phyloP scores from a whole-genome alignment of 2,797 vertebrate species.

The Forpus xanthops region DNA sequence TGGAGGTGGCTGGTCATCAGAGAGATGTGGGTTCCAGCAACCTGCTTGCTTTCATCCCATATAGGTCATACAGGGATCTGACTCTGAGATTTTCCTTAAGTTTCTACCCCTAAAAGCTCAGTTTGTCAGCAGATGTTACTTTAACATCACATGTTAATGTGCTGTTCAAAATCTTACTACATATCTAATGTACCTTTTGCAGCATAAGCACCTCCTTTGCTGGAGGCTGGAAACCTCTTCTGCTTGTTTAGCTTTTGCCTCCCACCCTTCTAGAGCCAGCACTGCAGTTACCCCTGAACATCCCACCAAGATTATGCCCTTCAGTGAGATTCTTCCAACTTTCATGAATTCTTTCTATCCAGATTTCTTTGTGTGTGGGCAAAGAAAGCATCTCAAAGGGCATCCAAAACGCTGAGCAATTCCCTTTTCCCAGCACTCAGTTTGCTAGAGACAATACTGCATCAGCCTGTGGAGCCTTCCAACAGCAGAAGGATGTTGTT shows the following conservation, averaged over 20 bases:
- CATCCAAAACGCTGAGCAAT: not conserved
- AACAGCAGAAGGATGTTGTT: not conserved
- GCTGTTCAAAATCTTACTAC: not conserved
- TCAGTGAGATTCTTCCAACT: not conserved
- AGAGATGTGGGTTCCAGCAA: accelerated
- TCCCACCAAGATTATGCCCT: accelerated
- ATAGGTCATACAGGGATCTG: not conserved
- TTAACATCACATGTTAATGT: not conserved
- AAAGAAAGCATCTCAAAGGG: not conserved
- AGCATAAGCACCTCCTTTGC: not conserved
- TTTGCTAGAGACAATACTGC: not conserved
- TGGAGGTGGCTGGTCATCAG: not conserved
- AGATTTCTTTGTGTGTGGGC: not conserved
- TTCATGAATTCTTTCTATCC: not conserved
- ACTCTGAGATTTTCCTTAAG: not conserved
- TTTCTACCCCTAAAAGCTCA: not conserved
- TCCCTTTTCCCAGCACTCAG: not conserved
- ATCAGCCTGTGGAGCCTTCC: not conserved
- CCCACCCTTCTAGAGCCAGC: not conserved
- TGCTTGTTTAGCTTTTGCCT: not conserved
- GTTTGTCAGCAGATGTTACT: not conserved
- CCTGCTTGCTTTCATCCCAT: not conserved
- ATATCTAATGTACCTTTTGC: not conserved
- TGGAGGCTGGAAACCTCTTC: not conserved
- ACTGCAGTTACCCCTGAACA: not conserved